Evolutionary conservation across 2,888 invertebrate genomes (phyloP).

Genomic region (Tachina grossa): DNA sequence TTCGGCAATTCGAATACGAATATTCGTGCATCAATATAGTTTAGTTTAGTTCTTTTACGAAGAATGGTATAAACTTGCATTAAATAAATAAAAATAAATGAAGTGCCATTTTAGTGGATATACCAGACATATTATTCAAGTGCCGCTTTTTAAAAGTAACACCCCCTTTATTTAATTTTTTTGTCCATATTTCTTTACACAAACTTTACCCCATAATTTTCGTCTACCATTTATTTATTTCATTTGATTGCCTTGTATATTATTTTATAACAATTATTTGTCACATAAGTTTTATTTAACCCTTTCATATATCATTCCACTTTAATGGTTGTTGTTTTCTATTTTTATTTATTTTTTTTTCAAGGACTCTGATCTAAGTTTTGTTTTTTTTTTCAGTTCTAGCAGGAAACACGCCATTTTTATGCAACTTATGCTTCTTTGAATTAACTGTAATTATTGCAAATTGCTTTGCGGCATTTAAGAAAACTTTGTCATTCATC

Average conservation of each 20-base stretch:
- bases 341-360: too few species aligned
- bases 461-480: conserved; percentile 72
- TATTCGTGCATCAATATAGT: too few species aligned
- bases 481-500: conserved; percentile 52
- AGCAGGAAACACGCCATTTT: conserved; percentile 64
- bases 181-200: neutral
- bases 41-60: too few species aligned
- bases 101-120: neutral
- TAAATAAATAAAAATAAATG: neutral
- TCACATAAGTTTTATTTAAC: conserved; percentile 60
- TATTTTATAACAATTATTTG: conserved; percentile 60
- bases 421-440: conserved; percentile 51
- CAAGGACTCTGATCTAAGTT: conserved; percentile 19
- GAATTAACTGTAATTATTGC: conserved; percentile 68
- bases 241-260: conserved; percentile 1
- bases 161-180: neutral
- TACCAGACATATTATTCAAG: conserved; percentile 51
- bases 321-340: conserved; percentile 18
- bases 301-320: conserved; percentile 12
- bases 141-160: conserved; percentile 38
- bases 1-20: too few species aligned
- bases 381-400: neutral
- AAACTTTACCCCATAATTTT: conserved; percentile 49
- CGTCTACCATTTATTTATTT: conserved; percentile 43
- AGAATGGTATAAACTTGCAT: conserved; percentile 5